A percentile compares a stretch with the other conserved stretches of the same genome.
Conservation (phyloP, 2,888 invertebrate species). For the Patella pellucida region DNA sequence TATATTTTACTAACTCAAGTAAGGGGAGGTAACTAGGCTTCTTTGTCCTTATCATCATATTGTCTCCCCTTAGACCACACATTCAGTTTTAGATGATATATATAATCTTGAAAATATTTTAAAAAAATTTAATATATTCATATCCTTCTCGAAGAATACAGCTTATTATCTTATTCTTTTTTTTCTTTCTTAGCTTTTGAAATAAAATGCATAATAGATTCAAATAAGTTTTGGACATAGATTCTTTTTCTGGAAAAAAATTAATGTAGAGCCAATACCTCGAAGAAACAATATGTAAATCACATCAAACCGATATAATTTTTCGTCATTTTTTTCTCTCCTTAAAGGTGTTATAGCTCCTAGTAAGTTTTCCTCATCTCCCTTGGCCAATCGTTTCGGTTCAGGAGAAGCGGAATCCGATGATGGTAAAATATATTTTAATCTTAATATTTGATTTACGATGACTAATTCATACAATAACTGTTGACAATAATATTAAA, state of each 20-base stretch:
- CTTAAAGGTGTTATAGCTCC: constrained; percentile 48
- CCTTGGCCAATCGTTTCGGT: constrained; percentile 11
- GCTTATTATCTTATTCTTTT: background rate
- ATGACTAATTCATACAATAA: too few species aligned
- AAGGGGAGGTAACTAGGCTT: too few species aligned
- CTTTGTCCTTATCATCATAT: too few species aligned
- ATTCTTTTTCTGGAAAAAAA: background rate
- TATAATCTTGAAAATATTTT: too few species aligned
- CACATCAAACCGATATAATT: too few species aligned
- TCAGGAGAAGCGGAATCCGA: constrained; percentile 24
- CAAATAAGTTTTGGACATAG: background rate
- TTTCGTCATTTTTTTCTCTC: background rate
- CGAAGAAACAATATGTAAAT: too few species aligned
- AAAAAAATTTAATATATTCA: background rate
- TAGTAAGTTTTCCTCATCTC: constrained; percentile 33
- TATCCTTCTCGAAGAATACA: background rate
- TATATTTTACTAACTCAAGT: too few species aligned
- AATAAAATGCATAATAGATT: background rate
- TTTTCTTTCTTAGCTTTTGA: background rate
- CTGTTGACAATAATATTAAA: too few species aligned
- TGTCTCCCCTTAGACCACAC: too few species aligned
- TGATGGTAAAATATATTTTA: constrained; percentile 21
- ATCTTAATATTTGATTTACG: too few species aligned
- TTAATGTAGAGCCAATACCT: too few species aligned
- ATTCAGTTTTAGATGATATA: too few species aligned